A percentile compares a stretch with the other conserved stretches of the same genome.
phyloP scores from a whole-genome alignment of 1,140 invertebrate species.

The Bilobella aurantiaca region DNA sequence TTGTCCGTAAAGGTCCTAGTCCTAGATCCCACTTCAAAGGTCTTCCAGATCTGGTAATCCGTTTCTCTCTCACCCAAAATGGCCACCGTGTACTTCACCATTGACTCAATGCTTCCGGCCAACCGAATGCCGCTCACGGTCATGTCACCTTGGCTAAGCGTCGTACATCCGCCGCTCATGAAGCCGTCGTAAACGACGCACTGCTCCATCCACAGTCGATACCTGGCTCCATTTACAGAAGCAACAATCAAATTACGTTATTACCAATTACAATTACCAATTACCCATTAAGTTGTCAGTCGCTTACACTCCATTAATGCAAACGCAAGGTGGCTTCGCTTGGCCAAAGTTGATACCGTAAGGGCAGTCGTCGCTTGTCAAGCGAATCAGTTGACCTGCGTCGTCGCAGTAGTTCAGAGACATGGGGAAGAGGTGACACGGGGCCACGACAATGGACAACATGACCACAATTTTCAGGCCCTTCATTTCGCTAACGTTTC shows the following conservation, averaged over 20 bases:
- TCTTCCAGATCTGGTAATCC: slow-evolving; percentile 8
- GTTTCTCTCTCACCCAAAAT: slow-evolving; percentile 8
- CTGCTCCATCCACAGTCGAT: slow-evolving; percentile 22
- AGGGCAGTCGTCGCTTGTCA: slow-evolving; percentile 10
- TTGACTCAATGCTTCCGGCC: not conserved
- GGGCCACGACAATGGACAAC: no score
- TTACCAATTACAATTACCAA: no score
- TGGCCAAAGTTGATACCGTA: slow-evolving; percentile 17
- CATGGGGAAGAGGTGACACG: not conserved
- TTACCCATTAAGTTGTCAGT: not conserved
- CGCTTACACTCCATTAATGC: slow-evolving; percentile 16
- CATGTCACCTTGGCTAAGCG: not conserved
- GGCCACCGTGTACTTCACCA: slow-evolving; percentile 4
- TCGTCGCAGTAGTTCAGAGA: slow-evolving; percentile 15
- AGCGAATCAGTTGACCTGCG: not conserved
- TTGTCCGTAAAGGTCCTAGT: not conserved
- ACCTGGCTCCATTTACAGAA: no score
- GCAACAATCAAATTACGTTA: no score
- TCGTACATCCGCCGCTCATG: slow-evolving; percentile 9
- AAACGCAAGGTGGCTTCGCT: slow-evolving; percentile 13
- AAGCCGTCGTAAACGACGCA: slow-evolving; percentile 22
- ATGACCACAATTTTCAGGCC: no score
- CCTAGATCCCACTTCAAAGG: not conserved
- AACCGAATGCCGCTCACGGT: not conserved
- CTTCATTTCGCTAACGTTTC: no score